Evolutionary conservation across 2,113 vertebrate species (phyloP), one percentile per base, ranked within the genome.

Genomic region (Ivindomyrus marchei): DNA sequence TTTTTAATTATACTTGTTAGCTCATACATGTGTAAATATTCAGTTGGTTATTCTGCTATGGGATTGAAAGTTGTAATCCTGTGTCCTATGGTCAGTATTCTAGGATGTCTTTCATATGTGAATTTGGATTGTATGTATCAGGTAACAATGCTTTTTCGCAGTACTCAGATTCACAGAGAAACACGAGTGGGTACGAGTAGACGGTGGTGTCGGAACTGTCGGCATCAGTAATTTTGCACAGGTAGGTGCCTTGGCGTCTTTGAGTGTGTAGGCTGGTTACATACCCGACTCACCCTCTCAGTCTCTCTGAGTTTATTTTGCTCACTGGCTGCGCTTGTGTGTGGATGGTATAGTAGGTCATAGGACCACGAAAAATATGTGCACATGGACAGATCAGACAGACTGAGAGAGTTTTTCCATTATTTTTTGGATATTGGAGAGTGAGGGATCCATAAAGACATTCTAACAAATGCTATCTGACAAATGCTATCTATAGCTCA

Each of bases 221-320:
- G 98, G 98, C 94, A 98, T 99, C 97, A 99, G 98, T 96, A 95
- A 94, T 95, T 99, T 97, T 95, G 98, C 98, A 91, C 98, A 99
- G 98, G 98, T 99, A 97, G 87, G 92, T 92, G 87, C 39, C 47
- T 19, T 42, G 36, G 15, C 15, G 13, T 17, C 5, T 80, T 80
- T 42, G 13, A 19, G 17, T 80, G 13, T 15, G 36, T 36, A 77
- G 13, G 31, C 31, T 77, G 70, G 1, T 77, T 77, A 39, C 31
- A 17, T 39, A 19, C 70, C 70, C 2, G 15, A 42, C 70, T 74
- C 31, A 13, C 31, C 66, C 4, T 17, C 70, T 77, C 39, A 77
- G 31, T 77, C 4, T 77, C 62, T 31, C 74, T 42, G 0, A 19
- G 74, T 80, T 42, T 80, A 80, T 80, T 80, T 80, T 80, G 74